Conservation (phyloP, 2,888 invertebrate genomes). For the Mantis religiosa region DNA sequence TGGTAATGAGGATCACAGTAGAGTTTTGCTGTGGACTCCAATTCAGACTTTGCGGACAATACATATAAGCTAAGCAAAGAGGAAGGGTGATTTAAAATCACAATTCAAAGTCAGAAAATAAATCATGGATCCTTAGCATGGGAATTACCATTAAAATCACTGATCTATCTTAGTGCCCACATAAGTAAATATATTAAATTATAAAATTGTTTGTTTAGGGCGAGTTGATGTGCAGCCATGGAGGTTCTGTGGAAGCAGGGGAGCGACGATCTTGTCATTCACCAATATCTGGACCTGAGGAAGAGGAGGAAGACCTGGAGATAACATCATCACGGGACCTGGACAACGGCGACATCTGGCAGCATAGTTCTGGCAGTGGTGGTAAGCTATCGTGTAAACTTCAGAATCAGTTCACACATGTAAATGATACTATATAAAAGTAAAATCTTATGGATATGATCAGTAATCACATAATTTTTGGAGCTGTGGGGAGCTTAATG, state of each 20-base stretch:
- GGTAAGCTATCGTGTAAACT: background rate
- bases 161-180: too few relatives aligned
- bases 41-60: too few relatives aligned
- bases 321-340: slow-evolving; percentile 27
- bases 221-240: slow-evolving; percentile 24
- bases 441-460: background rate
- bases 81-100: too few relatives aligned
- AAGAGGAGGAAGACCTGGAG: slow-evolving; percentile 35
- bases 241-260: slow-evolving; percentile 8
- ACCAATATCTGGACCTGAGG: slow-evolving; percentile 32
- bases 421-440: background rate
- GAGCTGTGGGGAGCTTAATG: too few relatives aligned
- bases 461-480: too few relatives aligned
- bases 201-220: slow-evolving; percentile 1
- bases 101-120: too few relatives aligned
- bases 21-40: too few relatives aligned
- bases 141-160: too few relatives aligned
- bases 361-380: slow-evolving; percentile 26
- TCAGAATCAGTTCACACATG: too few relatives aligned
- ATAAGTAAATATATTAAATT: background rate
- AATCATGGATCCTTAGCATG: too few relatives aligned
- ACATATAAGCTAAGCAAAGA: too few relatives aligned
- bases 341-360: slow-evolving; percentile 30
- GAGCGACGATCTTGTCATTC: slow-evolving; percentile 18
- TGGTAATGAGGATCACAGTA: too few relatives aligned